These are phyloP conservation scores for Coelinius sp. DNA, from an alignment of 2,888 invertebrate species.

Conservation along the genomic window DNA sequence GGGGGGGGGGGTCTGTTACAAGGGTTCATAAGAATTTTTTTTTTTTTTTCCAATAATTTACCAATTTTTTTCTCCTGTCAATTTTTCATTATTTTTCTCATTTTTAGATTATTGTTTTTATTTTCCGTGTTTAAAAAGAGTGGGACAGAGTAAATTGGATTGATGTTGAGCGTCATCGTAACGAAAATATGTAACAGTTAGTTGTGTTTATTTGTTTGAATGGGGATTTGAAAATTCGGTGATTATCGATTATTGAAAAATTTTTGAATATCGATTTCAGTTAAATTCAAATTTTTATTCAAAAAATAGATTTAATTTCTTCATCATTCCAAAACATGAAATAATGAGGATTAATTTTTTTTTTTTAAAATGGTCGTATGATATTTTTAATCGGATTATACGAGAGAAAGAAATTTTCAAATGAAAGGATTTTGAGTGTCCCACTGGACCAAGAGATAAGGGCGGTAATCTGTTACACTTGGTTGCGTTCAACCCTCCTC, in stretches of 20 bases:
- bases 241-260: too few species aligned
- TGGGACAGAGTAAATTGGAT: not conserved
- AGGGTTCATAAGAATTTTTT: not conserved
- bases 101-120: too few species aligned
- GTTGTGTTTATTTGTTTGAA: too few species aligned
- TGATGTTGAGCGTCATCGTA: too few species aligned
- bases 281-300: too few species aligned
- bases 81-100: not conserved
- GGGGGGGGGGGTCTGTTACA: not conserved
- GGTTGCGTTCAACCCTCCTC: not conserved
- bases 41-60: not conserved
- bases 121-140: not conserved
- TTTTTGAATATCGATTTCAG: too few species aligned
- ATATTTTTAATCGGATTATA: slow-evolving; percentile 11
- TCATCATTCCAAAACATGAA: not conserved
- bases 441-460: slow-evolving; percentile 7
- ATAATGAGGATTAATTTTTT: not conserved
- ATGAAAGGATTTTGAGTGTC: not conserved
- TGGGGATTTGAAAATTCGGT: too few species aligned
- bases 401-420: not conserved
- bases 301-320: not conserved
- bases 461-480: slow-evolving; percentile 24
- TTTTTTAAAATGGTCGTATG: not conserved
- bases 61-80: not conserved
- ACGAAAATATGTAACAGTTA: not conserved